These are phyloP conservation scores for Moxostoma hubbsi DNA, from an alignment of 2,797 vertebrate species.

Conservation along the genomic window DNA sequence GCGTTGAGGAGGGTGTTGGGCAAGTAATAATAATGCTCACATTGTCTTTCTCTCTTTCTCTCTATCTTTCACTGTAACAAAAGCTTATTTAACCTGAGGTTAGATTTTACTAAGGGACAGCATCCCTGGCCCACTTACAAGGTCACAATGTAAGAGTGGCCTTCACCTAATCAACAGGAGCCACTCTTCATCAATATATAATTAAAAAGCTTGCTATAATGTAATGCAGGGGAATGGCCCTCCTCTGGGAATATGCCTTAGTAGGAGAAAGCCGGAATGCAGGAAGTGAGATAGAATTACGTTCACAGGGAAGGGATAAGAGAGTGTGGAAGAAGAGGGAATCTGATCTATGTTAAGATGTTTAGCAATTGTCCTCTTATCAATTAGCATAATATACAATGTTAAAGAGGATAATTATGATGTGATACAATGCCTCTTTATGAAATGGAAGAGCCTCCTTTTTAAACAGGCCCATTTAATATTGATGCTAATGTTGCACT, in stretches of 20 bases:
- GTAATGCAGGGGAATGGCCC: constrained; percentile 81
- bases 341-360: constrained; percentile 56
- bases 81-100: constrained; percentile 83
- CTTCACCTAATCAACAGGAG: constrained; percentile 88
- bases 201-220: constrained; percentile 90
- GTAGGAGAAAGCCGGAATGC: constrained; percentile 69
- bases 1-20: constrained; percentile 11
- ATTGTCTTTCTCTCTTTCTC: background rate
- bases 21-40: constrained; percentile 29
- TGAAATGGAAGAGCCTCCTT: background rate
- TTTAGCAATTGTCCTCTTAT: constrained; percentile 61
- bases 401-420: constrained; percentile 63
- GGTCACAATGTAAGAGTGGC: constrained; percentile 87
- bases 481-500: background rate
- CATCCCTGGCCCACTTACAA: constrained; percentile 86
- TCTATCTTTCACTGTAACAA: constrained; percentile 67
- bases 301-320: constrained; percentile 59
- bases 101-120: constrained; percentile 80
- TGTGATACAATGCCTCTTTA: background rate
- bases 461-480: background rate
- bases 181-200: constrained; percentile 92
- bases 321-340: background rate
- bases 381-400: constrained; percentile 67
- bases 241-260: constrained; percentile 82
- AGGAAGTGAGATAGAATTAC: background rate